A percentile compares a stretch with the other conserved stretches of the same genome.
Conservation (phyloP, 2,888 invertebrate genomes). For the Scaptomyza caliginosa region DNA sequence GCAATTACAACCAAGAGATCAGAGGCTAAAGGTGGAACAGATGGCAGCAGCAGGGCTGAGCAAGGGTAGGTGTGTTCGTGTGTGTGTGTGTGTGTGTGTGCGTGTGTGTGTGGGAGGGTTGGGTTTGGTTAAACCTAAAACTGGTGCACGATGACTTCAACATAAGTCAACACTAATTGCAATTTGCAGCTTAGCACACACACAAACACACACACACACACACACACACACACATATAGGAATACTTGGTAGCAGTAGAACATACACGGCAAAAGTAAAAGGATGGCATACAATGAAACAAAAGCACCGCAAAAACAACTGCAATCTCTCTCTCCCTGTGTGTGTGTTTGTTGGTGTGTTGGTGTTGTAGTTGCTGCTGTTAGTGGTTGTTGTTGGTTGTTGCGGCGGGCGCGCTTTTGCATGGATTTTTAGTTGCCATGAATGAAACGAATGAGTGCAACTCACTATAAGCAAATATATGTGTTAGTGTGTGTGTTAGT, state of each 20-base stretch:
- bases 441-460: constrained; percentile 40
- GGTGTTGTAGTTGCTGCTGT: constrained; percentile 22
- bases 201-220: constrained; percentile 19
- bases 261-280: constrained; percentile 50
- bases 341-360: background rate
- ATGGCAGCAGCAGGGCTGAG: too few relatives aligned
- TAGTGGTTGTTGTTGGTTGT: constrained; percentile 21
- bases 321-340: constrained; percentile 18
- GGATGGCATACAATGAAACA: constrained; percentile 49
- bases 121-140: constrained; percentile 36
- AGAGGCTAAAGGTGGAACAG: constrained; percentile 9
- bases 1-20: constrained; percentile 41
- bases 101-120: too few relatives aligned
- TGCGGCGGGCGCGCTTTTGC: constrained; percentile 43
- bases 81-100: background rate
- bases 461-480: constrained; percentile 9
- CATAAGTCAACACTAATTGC: constrained; percentile 78
- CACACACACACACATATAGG: constrained; percentile 10
- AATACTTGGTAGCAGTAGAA: constrained; percentile 1
- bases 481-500: constrained; percentile 3
- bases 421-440: constrained; percentile 42
- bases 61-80: background rate
- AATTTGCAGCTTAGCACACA: constrained; percentile 67
- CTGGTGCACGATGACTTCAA: constrained; percentile 59
- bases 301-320: constrained; percentile 45